These are phyloP conservation scores for Glareola pratincola DNA, from an alignment of 2,113 vertebrate genomes.

Conservation along the genomic window DNA sequence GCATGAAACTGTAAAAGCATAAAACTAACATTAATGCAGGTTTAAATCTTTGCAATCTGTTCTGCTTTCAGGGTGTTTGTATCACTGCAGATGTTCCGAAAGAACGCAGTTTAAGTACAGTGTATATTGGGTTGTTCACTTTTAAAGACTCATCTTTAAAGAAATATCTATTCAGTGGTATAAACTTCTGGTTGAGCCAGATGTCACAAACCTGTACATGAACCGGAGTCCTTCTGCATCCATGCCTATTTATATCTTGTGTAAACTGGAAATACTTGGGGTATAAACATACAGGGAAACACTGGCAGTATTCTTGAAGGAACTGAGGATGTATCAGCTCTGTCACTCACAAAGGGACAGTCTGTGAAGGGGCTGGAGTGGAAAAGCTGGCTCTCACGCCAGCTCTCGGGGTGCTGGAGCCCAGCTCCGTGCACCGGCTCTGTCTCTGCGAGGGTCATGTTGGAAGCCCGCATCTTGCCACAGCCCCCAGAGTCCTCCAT, in stretches of 20 bases:
- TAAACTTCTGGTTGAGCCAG: not conserved
- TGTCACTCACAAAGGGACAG: not conserved
- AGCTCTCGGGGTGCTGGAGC: fast-evolving
- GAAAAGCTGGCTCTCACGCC: fast-evolving
- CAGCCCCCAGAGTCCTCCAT: not conserved
- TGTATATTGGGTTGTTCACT: not conserved
- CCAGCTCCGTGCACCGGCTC: fast-evolving
- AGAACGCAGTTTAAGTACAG: not conserved
- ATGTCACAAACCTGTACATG: not conserved
- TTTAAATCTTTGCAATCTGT: slow-evolving; percentile 20
- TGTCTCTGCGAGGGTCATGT: fast-evolving
- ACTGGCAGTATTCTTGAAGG: not conserved
- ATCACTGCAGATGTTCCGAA: not conserved
- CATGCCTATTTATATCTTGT: not conserved
- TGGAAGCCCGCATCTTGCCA: fast-evolving
- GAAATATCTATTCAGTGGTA: not conserved
- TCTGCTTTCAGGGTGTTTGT: not conserved
- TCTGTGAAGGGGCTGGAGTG: not conserved
- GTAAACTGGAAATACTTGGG: not conserved
- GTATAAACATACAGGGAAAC: not conserved
- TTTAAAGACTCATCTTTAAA: not conserved
- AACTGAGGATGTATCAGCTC: not conserved
- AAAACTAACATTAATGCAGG: not conserved
- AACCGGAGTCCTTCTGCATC: not conserved
- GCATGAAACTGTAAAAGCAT: not conserved